Conservation (phyloP, 2,797 vertebrate species). For the Chanos chanos region DNA sequence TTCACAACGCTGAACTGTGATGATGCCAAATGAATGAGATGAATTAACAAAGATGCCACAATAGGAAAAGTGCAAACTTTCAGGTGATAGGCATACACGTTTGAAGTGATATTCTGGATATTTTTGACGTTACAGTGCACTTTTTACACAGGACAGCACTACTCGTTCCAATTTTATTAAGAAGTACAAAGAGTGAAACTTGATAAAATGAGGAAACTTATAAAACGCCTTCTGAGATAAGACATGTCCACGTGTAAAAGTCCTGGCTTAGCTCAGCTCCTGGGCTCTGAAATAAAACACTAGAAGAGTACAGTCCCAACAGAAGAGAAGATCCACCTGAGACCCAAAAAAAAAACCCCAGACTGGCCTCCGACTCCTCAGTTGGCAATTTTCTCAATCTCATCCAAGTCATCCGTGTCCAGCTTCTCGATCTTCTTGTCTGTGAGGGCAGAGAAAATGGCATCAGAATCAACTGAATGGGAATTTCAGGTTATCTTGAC, state of each 20-base stretch:
- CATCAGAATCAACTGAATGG: not conserved
- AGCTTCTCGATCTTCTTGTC: conserved; percentile 87
- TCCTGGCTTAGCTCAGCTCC: conserved; percentile 56
- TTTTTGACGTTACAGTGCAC: too few species aligned
- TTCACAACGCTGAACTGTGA: too few species aligned
- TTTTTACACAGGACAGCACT: not conserved
- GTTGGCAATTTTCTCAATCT: conserved; percentile 93
- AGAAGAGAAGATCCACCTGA: not conserved
- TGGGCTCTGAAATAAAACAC: conserved; percentile 61
- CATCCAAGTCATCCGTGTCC: conserved; percentile 92
- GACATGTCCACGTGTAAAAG: conserved; percentile 77
- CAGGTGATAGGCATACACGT: too few species aligned
- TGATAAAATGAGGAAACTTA: conserved; percentile 59
- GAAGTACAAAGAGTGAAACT: conserved; percentile 73
- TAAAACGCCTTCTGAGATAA: conserved; percentile 59
- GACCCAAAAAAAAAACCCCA: too few species aligned
- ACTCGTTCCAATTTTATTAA: conserved; percentile 63
- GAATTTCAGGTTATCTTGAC: not conserved
- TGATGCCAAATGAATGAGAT: too few species aligned
- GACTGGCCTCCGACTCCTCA: conserved; percentile 63
- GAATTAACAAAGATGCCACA: too few species aligned
- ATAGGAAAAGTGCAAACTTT: too few species aligned
- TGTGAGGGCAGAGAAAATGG: conserved; percentile 33
- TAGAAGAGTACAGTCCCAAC: conserved; percentile 68
- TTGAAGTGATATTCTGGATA: too few species aligned